Conservation (phyloP, 2,888 invertebrate species). For the Drosophila borealis region DNA sequence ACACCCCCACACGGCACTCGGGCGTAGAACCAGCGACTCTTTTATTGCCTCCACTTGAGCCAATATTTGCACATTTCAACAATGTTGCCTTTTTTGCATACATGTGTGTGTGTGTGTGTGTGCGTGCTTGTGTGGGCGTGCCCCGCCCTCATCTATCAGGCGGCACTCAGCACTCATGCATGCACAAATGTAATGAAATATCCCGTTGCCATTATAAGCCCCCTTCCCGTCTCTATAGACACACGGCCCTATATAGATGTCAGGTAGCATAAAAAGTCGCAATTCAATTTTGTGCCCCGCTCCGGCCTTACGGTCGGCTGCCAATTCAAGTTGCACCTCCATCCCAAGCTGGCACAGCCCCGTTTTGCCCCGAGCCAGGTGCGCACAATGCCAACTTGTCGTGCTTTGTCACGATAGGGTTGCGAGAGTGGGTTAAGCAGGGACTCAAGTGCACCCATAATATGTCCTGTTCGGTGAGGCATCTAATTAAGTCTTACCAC, state of each 20-base stretch:
- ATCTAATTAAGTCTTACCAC: constrained; percentile 59
- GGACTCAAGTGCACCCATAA: constrained; percentile 26
- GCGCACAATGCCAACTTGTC: constrained; percentile 36
- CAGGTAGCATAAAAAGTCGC: constrained; percentile 74
- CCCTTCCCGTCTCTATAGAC: constrained; percentile 12
- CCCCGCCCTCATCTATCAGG: constrained; percentile 17
- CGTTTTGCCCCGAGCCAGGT: constrained; percentile 27
- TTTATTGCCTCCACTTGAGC: constrained; percentile 77
- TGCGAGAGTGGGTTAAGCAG: constrained; percentile 10
- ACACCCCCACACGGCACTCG: neutral
- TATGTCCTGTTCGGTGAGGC: constrained; percentile 34
- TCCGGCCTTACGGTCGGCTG: constrained; percentile 59
- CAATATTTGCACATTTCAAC: constrained; percentile 80
- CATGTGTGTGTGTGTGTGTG: constrained; percentile 2
- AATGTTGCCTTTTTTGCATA: constrained; percentile 68
- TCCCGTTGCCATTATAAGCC: constrained; percentile 69
- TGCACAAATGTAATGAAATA: constrained; percentile 79
- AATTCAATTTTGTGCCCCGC: constrained; percentile 68
- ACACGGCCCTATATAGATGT: constrained; percentile 25
- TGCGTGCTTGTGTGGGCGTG: constrained; percentile 28
- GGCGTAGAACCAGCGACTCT: constrained; percentile 50
- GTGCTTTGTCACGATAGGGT: constrained; percentile 25
- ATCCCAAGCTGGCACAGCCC: constrained; percentile 17
- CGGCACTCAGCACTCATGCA: constrained; percentile 66
- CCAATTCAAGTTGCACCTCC: constrained; percentile 69